Conservation (phyloP, 2,113 vertebrate species). For the Fukomys damarensis region DNA sequence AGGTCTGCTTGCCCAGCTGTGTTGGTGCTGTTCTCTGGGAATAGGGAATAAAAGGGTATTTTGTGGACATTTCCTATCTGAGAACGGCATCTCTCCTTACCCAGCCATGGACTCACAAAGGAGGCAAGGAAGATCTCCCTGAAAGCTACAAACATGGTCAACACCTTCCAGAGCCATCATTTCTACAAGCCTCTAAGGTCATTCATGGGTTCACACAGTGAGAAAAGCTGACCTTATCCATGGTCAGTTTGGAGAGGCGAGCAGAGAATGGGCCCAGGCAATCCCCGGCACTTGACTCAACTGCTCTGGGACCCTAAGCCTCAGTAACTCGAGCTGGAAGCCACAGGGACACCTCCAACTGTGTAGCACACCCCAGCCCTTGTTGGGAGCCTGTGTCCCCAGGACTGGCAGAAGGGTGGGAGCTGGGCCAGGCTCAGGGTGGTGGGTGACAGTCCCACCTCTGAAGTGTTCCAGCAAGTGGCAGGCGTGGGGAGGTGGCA, state of each 20-base stretch:
- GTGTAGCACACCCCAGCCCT: not conserved
- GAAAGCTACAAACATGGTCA: not conserved
- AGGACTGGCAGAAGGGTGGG: not conserved
- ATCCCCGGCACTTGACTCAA: not conserved
- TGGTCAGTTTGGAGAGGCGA: not conserved
- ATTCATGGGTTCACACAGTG: not conserved
- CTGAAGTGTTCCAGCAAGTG: not conserved
- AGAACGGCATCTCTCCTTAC: not conserved
- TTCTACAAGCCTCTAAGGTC: conserved; percentile 33
- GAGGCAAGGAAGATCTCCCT: not conserved
- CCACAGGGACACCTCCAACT: not conserved
- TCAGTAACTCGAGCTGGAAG: not conserved
- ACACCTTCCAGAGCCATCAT: not conserved
- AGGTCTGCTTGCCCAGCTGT: not conserved
- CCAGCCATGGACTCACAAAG: not conserved
- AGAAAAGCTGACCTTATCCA: not conserved
- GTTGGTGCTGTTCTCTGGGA: not conserved
- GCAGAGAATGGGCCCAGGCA: not conserved
- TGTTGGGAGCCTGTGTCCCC: not conserved
- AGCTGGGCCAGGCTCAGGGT: not conserved
- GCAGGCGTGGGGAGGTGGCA: not conserved
- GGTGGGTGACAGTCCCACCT: not conserved
- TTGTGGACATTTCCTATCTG: not conserved
- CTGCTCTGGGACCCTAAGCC: not conserved
- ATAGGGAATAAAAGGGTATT: not conserved